Evolutionary conservation across 2,888 invertebrate genomes (phyloP).

Genomic region (Eucriotettix oculatus): DNA sequence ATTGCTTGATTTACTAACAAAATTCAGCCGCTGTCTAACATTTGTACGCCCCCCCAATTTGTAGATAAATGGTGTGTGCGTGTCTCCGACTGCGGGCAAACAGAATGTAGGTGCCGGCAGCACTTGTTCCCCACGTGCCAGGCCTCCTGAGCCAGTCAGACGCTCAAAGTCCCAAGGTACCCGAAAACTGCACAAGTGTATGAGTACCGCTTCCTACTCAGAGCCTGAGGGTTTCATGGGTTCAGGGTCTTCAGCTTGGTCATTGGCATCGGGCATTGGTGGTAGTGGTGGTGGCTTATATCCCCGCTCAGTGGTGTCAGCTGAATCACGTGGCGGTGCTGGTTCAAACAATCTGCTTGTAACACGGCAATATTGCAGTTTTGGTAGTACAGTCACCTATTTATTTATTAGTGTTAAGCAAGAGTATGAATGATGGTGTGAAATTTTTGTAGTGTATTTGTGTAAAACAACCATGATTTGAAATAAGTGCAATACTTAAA

Average conservation of each 20-base stretch:
- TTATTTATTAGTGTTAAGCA: not conserved
- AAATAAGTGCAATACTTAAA: too few species aligned
- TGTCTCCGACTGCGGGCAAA: conserved; percentile 36
- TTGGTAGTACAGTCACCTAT: conserved; percentile 77
- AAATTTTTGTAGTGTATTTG: not conserved
- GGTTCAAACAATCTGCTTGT: conserved; percentile 45
- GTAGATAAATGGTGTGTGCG: conserved; percentile 66
- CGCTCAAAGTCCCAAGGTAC: conserved; percentile 91
- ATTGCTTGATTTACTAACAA: not conserved
- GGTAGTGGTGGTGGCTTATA: conserved; percentile 24
- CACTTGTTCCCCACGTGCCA: conserved; percentile 20
- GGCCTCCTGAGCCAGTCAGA: conserved; percentile 45
- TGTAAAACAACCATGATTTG: too few species aligned
- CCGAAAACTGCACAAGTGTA: conserved; percentile 78
- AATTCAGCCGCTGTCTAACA: not conserved
- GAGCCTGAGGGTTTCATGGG: conserved; percentile 24
- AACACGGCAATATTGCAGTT: conserved; percentile 87
- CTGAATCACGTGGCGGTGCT: conserved; percentile 23
- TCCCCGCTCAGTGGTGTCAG: conserved; percentile 25
- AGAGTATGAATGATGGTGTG: not conserved
- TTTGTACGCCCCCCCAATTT: conserved; percentile 16
- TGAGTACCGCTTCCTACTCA: conserved; percentile 74
- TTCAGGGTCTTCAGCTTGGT: conserved; percentile 10
- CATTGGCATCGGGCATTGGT: conserved; percentile 10
- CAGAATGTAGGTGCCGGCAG: conserved; percentile 15